These are phyloP conservation scores for Eristalis pertinax DNA, from an alignment of 2,888 invertebrate species.

Conservation along the genomic window DNA sequence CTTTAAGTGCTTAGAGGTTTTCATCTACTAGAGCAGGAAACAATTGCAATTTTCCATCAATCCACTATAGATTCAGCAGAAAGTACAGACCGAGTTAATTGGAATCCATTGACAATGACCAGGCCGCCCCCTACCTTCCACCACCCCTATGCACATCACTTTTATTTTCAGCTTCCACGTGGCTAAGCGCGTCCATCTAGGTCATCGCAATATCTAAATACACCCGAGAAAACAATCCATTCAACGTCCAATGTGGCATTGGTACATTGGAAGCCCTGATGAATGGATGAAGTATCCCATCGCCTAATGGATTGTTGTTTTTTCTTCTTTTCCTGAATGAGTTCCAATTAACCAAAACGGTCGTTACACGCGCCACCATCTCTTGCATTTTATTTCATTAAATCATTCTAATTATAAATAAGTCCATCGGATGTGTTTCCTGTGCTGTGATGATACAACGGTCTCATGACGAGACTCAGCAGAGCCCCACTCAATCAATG, in stretches of 20 bases:
- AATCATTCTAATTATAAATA: slow-evolving; percentile 33
- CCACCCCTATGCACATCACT: not conserved
- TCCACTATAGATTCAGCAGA: not conserved
- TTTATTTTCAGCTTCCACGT: not conserved
- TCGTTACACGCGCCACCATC: slow-evolving; percentile 1
- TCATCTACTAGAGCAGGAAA: not conserved
- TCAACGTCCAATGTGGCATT: not conserved
- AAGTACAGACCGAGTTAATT: not conserved
- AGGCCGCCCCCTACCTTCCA: too few relatives aligned
- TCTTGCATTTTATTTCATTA: slow-evolving; percentile 17
- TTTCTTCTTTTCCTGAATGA: not conserved
- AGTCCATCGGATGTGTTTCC: not conserved
- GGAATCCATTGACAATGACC: slow-evolving; percentile 1
- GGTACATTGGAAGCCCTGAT: not conserved
- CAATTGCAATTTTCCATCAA: not conserved
- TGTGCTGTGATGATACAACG: not conserved
- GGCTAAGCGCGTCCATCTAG: not conserved
- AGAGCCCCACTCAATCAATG: slow-evolving; percentile 24
- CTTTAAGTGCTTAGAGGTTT: not conserved
- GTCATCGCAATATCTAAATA: not conserved
- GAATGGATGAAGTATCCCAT: not conserved
- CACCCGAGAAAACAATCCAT: not conserved
- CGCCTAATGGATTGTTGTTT: not conserved
- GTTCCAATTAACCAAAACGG: slow-evolving; percentile 4
- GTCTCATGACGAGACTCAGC: not conserved